Evolutionary conservation across 1,140 invertebrate genomes (phyloP), one percentile per base, ranked within the genome.

Genomic region (Heterodera carotae): DNA sequence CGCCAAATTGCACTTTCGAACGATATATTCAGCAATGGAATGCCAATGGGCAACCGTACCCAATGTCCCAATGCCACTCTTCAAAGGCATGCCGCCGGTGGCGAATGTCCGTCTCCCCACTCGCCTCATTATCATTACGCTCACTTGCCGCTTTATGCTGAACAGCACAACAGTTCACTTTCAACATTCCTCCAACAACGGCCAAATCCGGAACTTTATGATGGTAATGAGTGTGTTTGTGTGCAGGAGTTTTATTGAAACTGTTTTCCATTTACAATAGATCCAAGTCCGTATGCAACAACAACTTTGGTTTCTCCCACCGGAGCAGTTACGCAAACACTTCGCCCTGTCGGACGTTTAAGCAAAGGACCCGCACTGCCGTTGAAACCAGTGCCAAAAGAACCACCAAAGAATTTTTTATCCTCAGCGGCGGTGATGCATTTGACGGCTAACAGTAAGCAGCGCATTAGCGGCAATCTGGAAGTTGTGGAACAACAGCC

Each of bases 231-330:
- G 76, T 33, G 60, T 76, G 27, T 78, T 22, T 33, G 60, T 76
- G 18, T 22, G 31, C 5, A 27, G 1, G 6, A 12, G 48, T 53
- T 18, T 18, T 53, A 18, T 12, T 36, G 12, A 69, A 69, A 5
- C 15, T 69, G 12, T 22, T 43, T 33, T 27, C n/a, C 33, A 0
- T 12, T 25, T 69, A 69, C 39, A 5, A 48, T 10, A 71, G 84
- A 86, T 73, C 84, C 84, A 36, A 85, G 79, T 72, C 84, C 84
- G 12, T 85, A 85, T 56, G 84, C 84, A 25, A 85, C 84, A 5
- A 85, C 84, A 2, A 85, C 84, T n/a, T 68, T 85, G 15, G 84
- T 85, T 6, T 80, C 73, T 36, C 75, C 62, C 36, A 36, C 64
- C 48, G 75, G 75, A 3, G 67, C 25, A 80, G 22, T 56, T 56